Base-by-base conservation (phyloP, 1,140 invertebrate genomes). In the Papilio polytes region DNA sequence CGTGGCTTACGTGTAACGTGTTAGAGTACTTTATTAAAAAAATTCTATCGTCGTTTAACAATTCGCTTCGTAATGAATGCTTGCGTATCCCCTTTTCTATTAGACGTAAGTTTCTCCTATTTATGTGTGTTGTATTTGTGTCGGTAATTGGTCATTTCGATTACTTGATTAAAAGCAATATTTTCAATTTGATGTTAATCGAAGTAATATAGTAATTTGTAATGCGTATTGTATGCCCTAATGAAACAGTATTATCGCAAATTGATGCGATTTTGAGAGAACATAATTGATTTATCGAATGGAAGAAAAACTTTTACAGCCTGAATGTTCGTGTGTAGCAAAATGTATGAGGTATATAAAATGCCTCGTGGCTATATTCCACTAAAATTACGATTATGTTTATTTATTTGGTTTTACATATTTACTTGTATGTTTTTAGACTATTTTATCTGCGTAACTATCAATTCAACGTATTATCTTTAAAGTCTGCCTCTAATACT, bases 1-100 rank as follows among this genome's bases (percentile, higher is more conserved):
- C 83, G 91, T 92, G 89, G 90, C 90, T 91, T 92, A 85, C 70
- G 84, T 92, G 86, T 91, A 91, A 89, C 87, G 86, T 91, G 87
- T 87, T 86, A 87, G 82, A 80, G 74, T 48, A 81, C 74, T 82
- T 80, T 78, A 81, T 41, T 41, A 83, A 84, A 83, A 83, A 84
- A 83, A 83, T 85, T 87, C 74, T 81, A 81, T 83, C 66, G 63
- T 84, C 81, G 81, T 85, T 83, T 81, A 82, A 78, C 51, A 41
- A 46, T 66, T 80, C 80, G 78, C 41, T 41, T 84, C 77, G 59
- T 82, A 81, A 82, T 84, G 74, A 81, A 82, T 84, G 74, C 80
- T 84, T 80, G 85, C 85, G 86, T 85, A 84, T 83, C 59, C 78
- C 83, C 72, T 87, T 86, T 87, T 81, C 81, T 87, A 77, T 85